These are phyloP conservation scores for Melanotaenia parkinsoni DNA, from an alignment of 2,797 vertebrate species.

Conservation along the genomic window DNA sequence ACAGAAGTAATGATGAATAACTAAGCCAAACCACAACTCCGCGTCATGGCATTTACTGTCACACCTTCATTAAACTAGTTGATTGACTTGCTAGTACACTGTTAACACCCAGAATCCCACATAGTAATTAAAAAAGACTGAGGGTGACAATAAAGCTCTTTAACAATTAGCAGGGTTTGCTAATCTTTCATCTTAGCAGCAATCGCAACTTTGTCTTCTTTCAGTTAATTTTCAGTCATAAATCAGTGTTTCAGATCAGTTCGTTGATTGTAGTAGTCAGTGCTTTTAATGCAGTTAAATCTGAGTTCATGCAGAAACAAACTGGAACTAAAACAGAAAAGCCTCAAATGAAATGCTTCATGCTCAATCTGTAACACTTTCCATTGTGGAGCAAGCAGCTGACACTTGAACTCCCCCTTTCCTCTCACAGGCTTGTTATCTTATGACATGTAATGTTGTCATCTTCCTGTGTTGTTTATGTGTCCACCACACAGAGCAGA, in stretches of 20 bases:
- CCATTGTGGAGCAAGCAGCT: conserved; percentile 48
- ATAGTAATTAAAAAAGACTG: conserved; percentile 21
- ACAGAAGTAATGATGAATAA: background rate
- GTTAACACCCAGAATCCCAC: conserved; percentile 37
- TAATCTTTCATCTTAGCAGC: conserved; percentile 15
- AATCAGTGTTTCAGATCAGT: conserved; percentile 18
- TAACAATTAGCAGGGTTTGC: conserved; percentile 35
- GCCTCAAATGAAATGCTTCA: conserved; percentile 24
- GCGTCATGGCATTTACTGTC: conserved; percentile 18
- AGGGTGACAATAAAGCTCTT: conserved; percentile 28
- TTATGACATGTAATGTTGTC: conserved; percentile 28
- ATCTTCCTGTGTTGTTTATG: conserved; percentile 52
- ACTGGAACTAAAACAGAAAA: conserved; percentile 28
- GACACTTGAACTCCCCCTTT: conserved; percentile 31
- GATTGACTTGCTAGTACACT: conserved; percentile 27
- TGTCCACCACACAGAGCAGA: conserved; percentile 53
- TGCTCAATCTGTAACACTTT: conserved; percentile 25
- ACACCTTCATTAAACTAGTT: conserved; percentile 19
- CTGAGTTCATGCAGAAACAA: conserved; percentile 17
- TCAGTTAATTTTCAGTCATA: conserved; percentile 33
- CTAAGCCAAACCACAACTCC: conserved; percentile 9
- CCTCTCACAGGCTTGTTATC: conserved; percentile 23
- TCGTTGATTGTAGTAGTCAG: conserved; percentile 3
- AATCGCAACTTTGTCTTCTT: conserved; percentile 12
- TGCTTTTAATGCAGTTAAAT: background rate